Evolutionary conservation across 64 coral and sea anemone species (phyloP).

Genomic region (Stylophora pistillata): DNA sequence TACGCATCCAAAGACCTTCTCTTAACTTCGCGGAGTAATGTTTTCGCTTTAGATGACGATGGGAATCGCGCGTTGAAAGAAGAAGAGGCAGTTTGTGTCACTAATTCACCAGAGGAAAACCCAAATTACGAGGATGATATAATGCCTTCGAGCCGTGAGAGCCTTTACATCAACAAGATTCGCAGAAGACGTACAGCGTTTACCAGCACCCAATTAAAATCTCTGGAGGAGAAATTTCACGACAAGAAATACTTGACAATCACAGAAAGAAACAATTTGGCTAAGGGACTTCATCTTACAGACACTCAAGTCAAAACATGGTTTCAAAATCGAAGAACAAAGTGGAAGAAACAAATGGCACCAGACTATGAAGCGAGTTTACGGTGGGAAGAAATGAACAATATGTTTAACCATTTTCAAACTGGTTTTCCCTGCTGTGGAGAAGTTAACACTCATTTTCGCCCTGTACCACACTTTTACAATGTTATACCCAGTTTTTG

Average conservation of each 20-base stretch:
- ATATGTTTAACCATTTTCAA: slow-evolving; percentile 1
- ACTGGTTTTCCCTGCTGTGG: slow-evolving; percentile 12
- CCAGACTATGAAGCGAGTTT: slow-evolving; percentile 47
- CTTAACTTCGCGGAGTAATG: neutral
- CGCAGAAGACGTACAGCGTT: slow-evolving; percentile 87
- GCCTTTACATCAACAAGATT: slow-evolving; percentile 44
- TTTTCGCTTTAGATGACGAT: slow-evolving; percentile 6
- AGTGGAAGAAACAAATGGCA: slow-evolving; percentile 92
- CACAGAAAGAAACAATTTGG: slow-evolving; percentile 87
- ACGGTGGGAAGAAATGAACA: slow-evolving; percentile 41
- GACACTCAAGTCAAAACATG: slow-evolving; percentile 98
- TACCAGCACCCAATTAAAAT: slow-evolving; percentile 93
- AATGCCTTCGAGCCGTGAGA: too few species aligned
- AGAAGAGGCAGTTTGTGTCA: neutral
- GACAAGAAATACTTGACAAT: slow-evolving; percentile 96
- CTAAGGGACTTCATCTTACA: slow-evolving; percentile 76
- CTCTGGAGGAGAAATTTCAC: slow-evolving; percentile 89
- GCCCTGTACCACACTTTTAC: slow-evolving; percentile 1
- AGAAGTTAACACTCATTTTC: neutral
- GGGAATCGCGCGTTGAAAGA: neutral
- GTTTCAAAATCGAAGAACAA: slow-evolving; percentile 97
- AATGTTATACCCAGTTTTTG: slow-evolving; percentile 31
- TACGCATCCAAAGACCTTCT: neutral
- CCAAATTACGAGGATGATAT: neutral
- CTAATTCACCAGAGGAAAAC: neutral